These are phyloP conservation scores for Parus major DNA, from an alignment of 2,113 vertebrate genomes.

Conservation along the genomic window DNA sequence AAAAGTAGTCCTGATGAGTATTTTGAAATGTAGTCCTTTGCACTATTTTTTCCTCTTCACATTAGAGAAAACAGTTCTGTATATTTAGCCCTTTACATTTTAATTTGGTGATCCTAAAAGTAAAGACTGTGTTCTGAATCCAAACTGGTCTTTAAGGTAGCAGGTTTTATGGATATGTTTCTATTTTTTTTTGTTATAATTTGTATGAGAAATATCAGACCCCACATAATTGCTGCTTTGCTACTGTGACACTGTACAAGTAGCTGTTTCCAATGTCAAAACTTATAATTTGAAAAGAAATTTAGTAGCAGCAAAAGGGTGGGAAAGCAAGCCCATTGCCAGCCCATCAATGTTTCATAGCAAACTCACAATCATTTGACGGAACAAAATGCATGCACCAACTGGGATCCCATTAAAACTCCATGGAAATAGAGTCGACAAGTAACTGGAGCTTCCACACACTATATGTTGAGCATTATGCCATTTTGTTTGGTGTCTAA, in stretches of 20 bases:
- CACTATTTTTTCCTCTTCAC: conserved; percentile 25
- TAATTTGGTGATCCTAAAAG: conserved; percentile 58
- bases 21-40: conserved; percentile 56
- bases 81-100: conserved; percentile 34
- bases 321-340: conserved; percentile 44
- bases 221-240: conserved; percentile 66
- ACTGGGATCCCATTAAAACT: conserved; percentile 35
- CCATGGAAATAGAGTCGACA: neutral
- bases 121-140: conserved; percentile 56
- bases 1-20: conserved; percentile 54
- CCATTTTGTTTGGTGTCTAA: conserved; percentile 66
- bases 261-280: conserved; percentile 70
- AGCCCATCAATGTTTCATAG: conserved; percentile 71
- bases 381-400: neutral
- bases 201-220: conserved; percentile 70
- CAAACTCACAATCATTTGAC: conserved; percentile 39
- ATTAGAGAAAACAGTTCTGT: conserved; percentile 20
- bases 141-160: conserved; percentile 44
- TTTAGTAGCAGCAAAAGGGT: conserved; percentile 59
- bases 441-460: conserved; percentile 19
- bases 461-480: conserved; percentile 41
- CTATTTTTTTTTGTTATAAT: conserved; percentile 47
- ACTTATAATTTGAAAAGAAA: conserved; percentile 68
- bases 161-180: conserved; percentile 38
- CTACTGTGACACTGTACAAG: conserved; percentile 53